Evolutionary conservation across 2,797 vertebrate genomes (phyloP).

Genomic region (Paramormyrops hopkinsi): DNA sequence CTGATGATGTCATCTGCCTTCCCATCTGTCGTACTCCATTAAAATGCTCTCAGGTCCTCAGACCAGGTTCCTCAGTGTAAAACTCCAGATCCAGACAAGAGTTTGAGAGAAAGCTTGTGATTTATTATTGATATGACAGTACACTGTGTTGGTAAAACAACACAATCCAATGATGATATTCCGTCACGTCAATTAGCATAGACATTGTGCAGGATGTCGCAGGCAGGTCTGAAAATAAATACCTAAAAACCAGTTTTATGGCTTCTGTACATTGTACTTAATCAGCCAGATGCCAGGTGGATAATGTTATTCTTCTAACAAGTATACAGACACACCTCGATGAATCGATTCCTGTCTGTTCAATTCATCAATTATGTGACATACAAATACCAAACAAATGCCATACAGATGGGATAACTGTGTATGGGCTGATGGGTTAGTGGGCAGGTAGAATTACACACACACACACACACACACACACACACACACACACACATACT

Average conservation of each 20-base stretch:
- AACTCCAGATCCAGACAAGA: not conserved
- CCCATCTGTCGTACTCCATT: not conserved
- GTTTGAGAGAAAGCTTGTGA: not conserved
- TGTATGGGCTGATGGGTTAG: not conserved
- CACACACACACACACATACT: not conserved
- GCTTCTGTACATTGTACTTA: not conserved
- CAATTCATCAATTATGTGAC: not conserved
- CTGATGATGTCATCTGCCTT: not conserved
- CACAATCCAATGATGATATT: not conserved
- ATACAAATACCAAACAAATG: not conserved
- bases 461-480: not conserved
- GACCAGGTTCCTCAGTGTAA: not conserved
- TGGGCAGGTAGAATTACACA: not conserved
- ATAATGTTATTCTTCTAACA: not conserved
- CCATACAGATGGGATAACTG: not conserved
- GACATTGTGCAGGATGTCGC: not conserved
- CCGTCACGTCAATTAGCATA: not conserved
- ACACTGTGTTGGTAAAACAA: not conserved
- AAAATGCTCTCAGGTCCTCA: not conserved
- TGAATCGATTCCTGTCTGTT: not conserved
- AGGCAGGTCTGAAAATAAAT: not conserved
- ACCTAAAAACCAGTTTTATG: conserved; percentile 3
- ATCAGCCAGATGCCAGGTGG: not conserved
- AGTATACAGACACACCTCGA: not conserved
- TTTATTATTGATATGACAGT: not conserved